phyloP scores from a whole-genome alignment of 2,797 vertebrate species.

The Lateolabrax maculatus region DNA sequence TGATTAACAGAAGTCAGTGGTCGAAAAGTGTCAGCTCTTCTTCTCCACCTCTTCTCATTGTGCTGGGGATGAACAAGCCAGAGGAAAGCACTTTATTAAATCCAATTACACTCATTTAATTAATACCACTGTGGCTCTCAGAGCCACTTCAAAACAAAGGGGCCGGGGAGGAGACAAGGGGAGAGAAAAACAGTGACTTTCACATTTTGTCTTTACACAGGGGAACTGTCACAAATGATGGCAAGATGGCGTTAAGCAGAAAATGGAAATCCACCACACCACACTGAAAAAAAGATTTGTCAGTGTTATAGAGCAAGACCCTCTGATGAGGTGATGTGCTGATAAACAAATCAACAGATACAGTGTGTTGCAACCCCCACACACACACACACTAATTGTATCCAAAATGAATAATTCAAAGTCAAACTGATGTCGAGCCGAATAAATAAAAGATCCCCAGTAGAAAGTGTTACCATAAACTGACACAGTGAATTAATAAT shows the following conservation, averaged over 20 bases:
- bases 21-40: conserved; percentile 40
- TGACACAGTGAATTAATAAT: conserved; percentile 76
- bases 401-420: conserved; percentile 83
- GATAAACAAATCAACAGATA: conserved; percentile 66
- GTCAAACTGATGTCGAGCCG: conserved; percentile 67
- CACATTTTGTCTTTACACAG: conserved; percentile 27
- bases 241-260: conserved; percentile 14
- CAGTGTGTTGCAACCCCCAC: not conserved
- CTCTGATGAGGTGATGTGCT: conserved; percentile 50
- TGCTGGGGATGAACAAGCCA: conserved; percentile 28
- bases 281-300: conserved; percentile 31
- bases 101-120: conserved; percentile 62
- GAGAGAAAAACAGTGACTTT: conserved; percentile 10
- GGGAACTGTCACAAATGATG: conserved; percentile 25
- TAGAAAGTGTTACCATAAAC: conserved; percentile 71
- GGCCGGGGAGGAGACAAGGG: not conserved
- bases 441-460: conserved; percentile 81
- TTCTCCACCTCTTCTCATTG: conserved; percentile 34
- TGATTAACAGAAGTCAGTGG: conserved; percentile 64
- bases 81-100: conserved; percentile 48
- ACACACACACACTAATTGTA: conserved; percentile 63
- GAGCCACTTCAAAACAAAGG: conserved; percentile 26
- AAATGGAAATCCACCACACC: not conserved
- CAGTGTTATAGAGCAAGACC: conserved; percentile 47
- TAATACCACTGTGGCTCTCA: conserved; percentile 23